These are phyloP conservation scores for Galeopsomyia nigrocyanea DNA, from an alignment of 2,888 invertebrate species.

Conservation along the genomic window DNA sequence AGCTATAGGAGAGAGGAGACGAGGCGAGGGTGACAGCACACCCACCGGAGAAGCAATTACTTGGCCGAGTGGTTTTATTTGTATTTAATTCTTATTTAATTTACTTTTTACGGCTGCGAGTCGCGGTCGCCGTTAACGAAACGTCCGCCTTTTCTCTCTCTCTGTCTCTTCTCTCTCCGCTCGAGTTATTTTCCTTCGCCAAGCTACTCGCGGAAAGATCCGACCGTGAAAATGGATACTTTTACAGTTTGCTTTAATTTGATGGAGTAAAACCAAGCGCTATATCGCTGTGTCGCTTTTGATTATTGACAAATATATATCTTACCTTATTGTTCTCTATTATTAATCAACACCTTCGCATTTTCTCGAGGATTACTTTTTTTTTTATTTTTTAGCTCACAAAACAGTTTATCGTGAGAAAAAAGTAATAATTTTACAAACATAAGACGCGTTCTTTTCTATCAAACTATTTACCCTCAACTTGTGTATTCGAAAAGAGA, in stretches of 20 bases:
- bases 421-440: not conserved
- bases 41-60: slow-evolving; percentile 62
- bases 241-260: slow-evolving; percentile 48
- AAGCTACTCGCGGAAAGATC: slow-evolving; percentile 42
- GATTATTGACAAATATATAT: too few species aligned
- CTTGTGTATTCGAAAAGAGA: not conserved
- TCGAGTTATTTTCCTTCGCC: slow-evolving; percentile 33
- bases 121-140: slow-evolving; percentile 59
- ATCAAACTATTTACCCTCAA: slow-evolving; percentile 27
- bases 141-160: slow-evolving; percentile 49
- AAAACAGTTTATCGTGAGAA: too few species aligned
- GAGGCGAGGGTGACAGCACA: slow-evolving; percentile 1
- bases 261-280: slow-evolving; percentile 4
- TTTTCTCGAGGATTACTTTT: too few species aligned
- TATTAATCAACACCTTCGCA: too few species aligned
- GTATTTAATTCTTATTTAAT: slow-evolving; percentile 69
- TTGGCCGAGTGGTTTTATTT: slow-evolving; percentile 68
- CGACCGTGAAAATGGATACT: slow-evolving; percentile 48
- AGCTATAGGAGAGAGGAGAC: not conserved
- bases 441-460: not conserved
- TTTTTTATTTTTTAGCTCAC: too few species aligned
- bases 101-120: slow-evolving; percentile 65
- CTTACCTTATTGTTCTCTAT: too few species aligned
- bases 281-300: too few species aligned
- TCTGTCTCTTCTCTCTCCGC: not conserved